Base-by-base conservation (phyloP, 2,797 vertebrate genomes). In the Masticophis lateralis region DNA sequence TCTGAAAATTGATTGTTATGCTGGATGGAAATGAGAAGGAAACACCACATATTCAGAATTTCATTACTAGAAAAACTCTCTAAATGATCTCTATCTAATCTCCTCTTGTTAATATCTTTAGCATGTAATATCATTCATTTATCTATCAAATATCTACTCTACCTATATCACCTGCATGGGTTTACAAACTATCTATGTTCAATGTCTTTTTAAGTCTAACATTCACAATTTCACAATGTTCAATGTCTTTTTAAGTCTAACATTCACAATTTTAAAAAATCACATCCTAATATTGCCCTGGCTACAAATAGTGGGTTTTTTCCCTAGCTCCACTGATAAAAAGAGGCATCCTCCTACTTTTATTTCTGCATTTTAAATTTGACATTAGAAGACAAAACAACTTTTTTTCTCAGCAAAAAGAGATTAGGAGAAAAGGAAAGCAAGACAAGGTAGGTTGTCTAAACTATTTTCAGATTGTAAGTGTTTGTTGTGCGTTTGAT, bases 181-280 rank as follows among this genome's bases (percentile, higher is more conserved):
- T n/a, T 66, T 32, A 66, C 63, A 66, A 66, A 66, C 28, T 1
- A 66, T 27, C 0, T 87, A 53, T 0, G 0, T 9, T 57, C 2
- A 51, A 28, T 20, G 6, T 32, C 90, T 86, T 92, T 91, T 83
- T 57, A 57, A 32, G 32, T 87, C 59, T 91, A 87, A n/a, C n/a
- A n/a, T n/a, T n/a, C n/a, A n/a, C n/a, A n/a, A n/a, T n/a, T n/a
- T n/a, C n/a, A n/a, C n/a, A n/a, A 53, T 0, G 0, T 9, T 57
- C 2, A 51, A 28, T 20, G 6, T 32, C 90, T 86, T 92, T 91
- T 83, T 57, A 57, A 32, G 32, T 87, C 59, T 91, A 87, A 60
- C 8, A 3, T 0, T 0, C 5, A 13, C 51, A 93, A 22, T 86
- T 86, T 28, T 74, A 89, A 86, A 90, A 22, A 95, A 93, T 74